These are phyloP conservation scores for Ornithoptera alexandrae DNA, from an alignment of 2,888 invertebrate genomes.

Conservation along the genomic window DNA sequence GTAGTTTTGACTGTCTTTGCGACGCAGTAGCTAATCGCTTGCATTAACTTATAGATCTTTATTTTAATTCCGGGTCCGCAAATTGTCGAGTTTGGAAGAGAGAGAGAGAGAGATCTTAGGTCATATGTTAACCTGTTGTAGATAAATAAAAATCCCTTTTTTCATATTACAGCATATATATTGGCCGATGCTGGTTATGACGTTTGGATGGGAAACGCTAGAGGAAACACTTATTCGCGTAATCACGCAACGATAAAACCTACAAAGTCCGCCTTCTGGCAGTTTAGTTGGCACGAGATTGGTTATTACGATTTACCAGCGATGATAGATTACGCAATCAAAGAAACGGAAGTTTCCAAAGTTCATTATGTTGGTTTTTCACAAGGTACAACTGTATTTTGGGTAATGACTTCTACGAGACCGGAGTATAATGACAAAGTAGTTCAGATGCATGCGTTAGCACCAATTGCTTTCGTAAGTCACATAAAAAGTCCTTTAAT, in stretches of 20 bases:
- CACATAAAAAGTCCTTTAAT: conserved; percentile 73
- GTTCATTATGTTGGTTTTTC: conserved; percentile 87
- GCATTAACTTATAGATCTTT: too few relatives aligned
- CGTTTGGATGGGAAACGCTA: conserved; percentile 91
- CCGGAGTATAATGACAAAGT: conserved; percentile 82
- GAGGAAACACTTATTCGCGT: conserved; percentile 89
- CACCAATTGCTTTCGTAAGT: conserved; percentile 80
- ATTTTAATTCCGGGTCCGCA: too few relatives aligned
- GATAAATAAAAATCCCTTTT: too few relatives aligned
- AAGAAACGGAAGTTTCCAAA: conserved; percentile 74
- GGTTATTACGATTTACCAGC: conserved; percentile 87
- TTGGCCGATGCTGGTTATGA: conserved; percentile 86
- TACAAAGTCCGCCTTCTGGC: conserved; percentile 63
- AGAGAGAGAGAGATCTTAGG: too few relatives aligned
- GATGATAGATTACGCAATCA: conserved; percentile 84
- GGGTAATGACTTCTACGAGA: conserved; percentile 78
- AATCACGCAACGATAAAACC: conserved; percentile 75
- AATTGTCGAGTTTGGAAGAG: too few relatives aligned
- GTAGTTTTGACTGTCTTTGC: too few relatives aligned
- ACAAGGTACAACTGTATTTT: conserved; percentile 83
- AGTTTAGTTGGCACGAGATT: conserved; percentile 87
- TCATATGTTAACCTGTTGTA: too few relatives aligned
- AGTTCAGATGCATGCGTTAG: conserved; percentile 78
- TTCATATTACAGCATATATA: conserved; percentile 79
- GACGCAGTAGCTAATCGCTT: too few relatives aligned